phyloP scores from a whole-genome alignment of 2,888 invertebrate genomes.

The Drosophila acutilabella region DNA sequence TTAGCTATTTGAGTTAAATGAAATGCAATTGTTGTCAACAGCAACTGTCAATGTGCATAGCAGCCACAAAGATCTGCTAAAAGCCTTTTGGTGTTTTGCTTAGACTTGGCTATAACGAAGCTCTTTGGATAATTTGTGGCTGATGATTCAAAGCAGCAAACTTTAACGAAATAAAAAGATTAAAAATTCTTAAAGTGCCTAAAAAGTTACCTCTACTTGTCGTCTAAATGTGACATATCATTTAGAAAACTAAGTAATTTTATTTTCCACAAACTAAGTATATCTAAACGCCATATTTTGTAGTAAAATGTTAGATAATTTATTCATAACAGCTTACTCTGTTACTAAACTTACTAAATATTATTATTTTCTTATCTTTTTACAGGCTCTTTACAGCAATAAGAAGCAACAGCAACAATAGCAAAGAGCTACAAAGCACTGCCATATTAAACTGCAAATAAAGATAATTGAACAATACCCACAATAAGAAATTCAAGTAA shows the following conservation, averaged over 20 bases:
- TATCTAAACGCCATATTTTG: too few species aligned
- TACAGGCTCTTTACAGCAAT: conserved; percentile 54
- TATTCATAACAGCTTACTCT: not conserved
- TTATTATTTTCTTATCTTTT: not conserved
- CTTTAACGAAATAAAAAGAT: too few species aligned
- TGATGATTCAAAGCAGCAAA: not conserved
- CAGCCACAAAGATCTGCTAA: not conserved
- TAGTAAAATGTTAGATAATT: too few species aligned
- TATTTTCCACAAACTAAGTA: too few species aligned
- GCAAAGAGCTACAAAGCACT: conserved; percentile 77
- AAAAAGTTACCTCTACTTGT: too few species aligned
- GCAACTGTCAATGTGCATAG: not conserved
- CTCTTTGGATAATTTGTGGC: not conserved
- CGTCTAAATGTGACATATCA: too few species aligned
- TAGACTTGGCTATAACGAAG: not conserved
- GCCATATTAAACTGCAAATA: conserved; percentile 66
- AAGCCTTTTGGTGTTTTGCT: conserved; percentile 14
- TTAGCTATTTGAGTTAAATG: conserved; percentile 2
- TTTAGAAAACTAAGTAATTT: too few species aligned
- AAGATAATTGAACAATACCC: conserved; percentile 35
- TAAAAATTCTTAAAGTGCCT: too few species aligned
- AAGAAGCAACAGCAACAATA: conserved; percentile 62
- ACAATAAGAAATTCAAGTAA: conserved; percentile 28
- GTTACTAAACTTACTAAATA: not conserved
- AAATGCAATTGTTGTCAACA: conserved; percentile 7